Percentiles rank a stretch among this genome's conserved stretches.
phyloP scores from a whole-genome alignment of 2,888 invertebrate genomes.

The Leptopilina myrica region DNA sequence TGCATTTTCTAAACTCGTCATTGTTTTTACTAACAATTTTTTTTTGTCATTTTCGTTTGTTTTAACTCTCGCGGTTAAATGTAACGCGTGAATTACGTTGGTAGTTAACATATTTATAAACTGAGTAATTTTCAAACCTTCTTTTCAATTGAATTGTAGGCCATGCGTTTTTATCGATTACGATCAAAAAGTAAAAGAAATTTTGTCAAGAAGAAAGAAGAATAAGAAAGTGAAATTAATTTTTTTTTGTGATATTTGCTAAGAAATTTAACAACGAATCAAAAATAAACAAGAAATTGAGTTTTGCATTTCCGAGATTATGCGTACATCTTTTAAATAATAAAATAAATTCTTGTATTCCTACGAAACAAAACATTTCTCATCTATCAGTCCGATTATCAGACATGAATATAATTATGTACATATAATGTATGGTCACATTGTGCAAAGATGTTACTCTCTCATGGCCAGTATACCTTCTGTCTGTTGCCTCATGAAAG shows the following conservation, averaged over 20 bases:
- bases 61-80: background rate
- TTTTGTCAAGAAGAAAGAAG: no score
- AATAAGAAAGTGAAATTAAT: no score
- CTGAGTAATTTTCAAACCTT: background rate
- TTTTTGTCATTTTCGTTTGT: no score
- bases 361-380: background rate
- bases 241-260: background rate
- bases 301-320: no score
- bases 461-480: conserved; percentile 18
- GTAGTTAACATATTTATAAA: conserved; percentile 21
- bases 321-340: no score
- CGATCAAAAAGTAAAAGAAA: background rate
- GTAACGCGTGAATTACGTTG: background rate
- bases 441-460: conserved; percentile 34
- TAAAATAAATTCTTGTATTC: no score
- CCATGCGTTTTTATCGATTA: background rate
- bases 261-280: no score
- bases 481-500: conserved; percentile 19
- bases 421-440: conserved; percentile 7
- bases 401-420: conserved; percentile 6
- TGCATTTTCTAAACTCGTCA: conserved; percentile 16
- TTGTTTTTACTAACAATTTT: background rate
- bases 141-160: background rate
- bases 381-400: conserved; percentile 22
- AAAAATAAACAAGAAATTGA: no score